phyloP scores from a whole-genome alignment of 2,797 vertebrate genomes.

The Danio kyathit region DNA sequence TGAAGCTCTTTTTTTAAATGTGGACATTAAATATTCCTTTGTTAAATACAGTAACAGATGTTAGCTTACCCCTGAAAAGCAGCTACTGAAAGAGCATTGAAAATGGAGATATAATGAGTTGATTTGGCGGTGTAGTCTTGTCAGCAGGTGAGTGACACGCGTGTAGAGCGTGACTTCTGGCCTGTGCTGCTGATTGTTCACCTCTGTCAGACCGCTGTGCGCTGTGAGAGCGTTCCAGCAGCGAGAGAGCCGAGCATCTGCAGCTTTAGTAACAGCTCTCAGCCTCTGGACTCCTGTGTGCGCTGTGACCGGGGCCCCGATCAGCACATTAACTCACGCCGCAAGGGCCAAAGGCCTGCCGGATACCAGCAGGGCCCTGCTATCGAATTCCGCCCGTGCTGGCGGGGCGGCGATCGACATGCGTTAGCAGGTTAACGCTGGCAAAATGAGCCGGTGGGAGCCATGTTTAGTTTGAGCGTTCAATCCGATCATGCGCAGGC shows the following conservation, averaged over 20 bases:
- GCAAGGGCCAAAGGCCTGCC: conserved; percentile 80
- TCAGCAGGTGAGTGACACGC: conserved; percentile 60
- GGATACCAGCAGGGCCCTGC: conserved; percentile 84
- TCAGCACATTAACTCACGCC: conserved; percentile 85
- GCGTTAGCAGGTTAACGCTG: conserved; percentile 82
- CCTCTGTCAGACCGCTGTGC: conserved; percentile 38
- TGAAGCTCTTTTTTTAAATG: too few relatives aligned
- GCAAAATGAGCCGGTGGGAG: conserved; percentile 88
- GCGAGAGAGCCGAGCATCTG: conserved; percentile 73
- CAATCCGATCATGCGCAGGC: conserved; percentile 85
- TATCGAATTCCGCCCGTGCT: conserved; percentile 84
- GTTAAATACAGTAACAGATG: neutral
- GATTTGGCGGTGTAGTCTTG: neutral
- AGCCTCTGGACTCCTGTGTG: conserved; percentile 76
- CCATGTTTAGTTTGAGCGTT: conserved; percentile 78
- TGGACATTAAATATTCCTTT: too few relatives aligned
- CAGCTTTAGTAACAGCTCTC: conserved; percentile 81
- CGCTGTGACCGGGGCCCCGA: conserved; percentile 84
- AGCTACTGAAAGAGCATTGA: neutral
- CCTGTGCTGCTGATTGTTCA: conserved; percentile 42
- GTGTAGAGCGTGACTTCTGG: conserved; percentile 52
- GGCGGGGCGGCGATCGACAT: conserved; percentile 87
- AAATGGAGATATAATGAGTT: neutral
- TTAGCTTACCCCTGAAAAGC: neutral
- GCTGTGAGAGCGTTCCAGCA: conserved; percentile 61